These are phyloP conservation scores for Calliopum simillimum DNA, from an alignment of 2,888 invertebrate genomes.

Conservation along the genomic window DNA sequence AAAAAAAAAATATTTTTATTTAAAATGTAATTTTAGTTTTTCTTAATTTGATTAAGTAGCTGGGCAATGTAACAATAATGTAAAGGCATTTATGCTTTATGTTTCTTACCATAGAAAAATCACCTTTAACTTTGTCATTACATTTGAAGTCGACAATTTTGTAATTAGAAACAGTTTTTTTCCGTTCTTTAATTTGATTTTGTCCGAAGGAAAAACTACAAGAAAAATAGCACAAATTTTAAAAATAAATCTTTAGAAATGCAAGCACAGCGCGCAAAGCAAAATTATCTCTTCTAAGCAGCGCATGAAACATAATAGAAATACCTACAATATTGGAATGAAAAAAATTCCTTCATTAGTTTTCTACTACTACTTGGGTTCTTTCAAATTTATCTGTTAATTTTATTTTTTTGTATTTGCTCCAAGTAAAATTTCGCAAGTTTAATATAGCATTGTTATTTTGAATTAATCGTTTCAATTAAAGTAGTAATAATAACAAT, in stretches of 20 bases:
- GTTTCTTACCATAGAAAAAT: not conserved
- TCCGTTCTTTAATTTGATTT: not conserved
- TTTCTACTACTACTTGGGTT: conserved; percentile 39
- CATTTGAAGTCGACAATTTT: not conserved
- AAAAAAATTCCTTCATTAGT: conserved; percentile 63
- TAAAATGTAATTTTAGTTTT: too few relatives aligned
- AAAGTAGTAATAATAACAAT: too few relatives aligned
- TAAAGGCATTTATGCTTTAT: not conserved
- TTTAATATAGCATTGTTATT: too few relatives aligned
- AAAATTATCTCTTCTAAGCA: conserved; percentile 10
- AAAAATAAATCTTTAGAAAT: conserved; percentile 32
- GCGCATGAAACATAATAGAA: conserved; percentile 33
- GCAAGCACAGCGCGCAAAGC: conserved; percentile 5
- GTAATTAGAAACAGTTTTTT: not conserved
- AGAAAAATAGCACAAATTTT: conserved; percentile 28
- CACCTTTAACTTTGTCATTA: conserved; percentile 1
- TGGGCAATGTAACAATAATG: not conserved
- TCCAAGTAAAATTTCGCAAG: too few relatives aligned
- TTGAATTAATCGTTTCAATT: too few relatives aligned
- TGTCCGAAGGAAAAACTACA: conserved; percentile 2
- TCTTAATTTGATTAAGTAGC: not conserved
- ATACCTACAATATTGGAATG: conserved; percentile 60
- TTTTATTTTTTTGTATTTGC: conserved; percentile 46
- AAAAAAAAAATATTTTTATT: too few relatives aligned
- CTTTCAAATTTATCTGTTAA: conserved; percentile 47